These are phyloP conservation scores for Physocephala rufipes DNA, from an alignment of 2,888 invertebrate genomes.

Conservation along the genomic window DNA sequence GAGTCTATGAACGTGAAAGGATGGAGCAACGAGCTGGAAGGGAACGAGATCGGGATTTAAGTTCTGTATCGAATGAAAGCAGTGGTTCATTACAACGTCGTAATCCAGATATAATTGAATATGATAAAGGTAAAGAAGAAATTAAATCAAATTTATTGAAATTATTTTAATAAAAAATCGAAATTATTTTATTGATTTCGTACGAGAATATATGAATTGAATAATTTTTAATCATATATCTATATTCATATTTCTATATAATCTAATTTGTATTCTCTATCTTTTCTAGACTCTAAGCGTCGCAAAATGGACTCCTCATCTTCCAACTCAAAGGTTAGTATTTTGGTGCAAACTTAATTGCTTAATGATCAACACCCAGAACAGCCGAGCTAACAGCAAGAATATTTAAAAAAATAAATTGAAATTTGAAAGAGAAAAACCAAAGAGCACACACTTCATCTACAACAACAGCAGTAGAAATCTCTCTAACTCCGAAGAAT, in stretches of 20 bases:
- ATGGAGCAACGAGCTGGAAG: slow-evolving; percentile 53
- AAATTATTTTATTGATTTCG: too few relatives aligned
- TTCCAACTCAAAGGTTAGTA: slow-evolving; percentile 85
- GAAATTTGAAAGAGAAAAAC: slow-evolving; percentile 22
- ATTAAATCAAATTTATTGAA: too few relatives aligned
- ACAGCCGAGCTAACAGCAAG: slow-evolving; percentile 38
- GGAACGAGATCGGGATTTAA: slow-evolving; percentile 71
- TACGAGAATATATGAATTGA: too few relatives aligned
- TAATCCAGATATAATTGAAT: slow-evolving; percentile 70
- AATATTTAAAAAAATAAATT: slow-evolving; percentile 32
- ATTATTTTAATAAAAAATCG: background rate
- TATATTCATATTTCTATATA: too few relatives aligned
- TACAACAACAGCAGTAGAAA: slow-evolving; percentile 36
- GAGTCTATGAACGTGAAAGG: slow-evolving; percentile 43
- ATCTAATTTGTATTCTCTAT: background rate
- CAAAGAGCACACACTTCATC: slow-evolving; percentile 29
- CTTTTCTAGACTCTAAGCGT: slow-evolving; percentile 75
- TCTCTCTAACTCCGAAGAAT: slow-evolving; percentile 16
- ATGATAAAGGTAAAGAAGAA: slow-evolving; percentile 70
- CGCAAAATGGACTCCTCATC: slow-evolving; percentile 84
- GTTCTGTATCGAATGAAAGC: slow-evolving; percentile 69
- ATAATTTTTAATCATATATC: too few relatives aligned
- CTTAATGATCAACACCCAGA: slow-evolving; percentile 52
- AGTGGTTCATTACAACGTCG: slow-evolving; percentile 68
- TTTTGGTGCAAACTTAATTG: slow-evolving; percentile 68